Percentiles rank a stretch among this genome's conserved stretches.
Evolutionary conservation across 2,797 vertebrate species (phyloP).

Genomic region (Podargus strigoides): DNA sequence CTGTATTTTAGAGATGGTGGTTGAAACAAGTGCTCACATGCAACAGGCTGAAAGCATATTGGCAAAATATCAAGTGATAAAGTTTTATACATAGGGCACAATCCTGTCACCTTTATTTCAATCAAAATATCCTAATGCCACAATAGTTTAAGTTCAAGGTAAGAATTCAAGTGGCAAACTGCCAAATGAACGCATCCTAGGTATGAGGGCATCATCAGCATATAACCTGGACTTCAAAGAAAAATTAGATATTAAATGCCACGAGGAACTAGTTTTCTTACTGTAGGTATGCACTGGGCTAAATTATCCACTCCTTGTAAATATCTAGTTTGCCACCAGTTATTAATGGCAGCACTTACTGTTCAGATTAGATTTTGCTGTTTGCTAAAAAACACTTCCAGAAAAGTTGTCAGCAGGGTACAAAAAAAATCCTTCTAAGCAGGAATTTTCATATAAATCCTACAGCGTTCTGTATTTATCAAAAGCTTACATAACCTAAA

Average conservation of each 20-base stretch:
- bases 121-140: not conserved
- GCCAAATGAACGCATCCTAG: not conserved
- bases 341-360: not conserved
- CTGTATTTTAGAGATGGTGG: not conserved
- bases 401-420: not conserved
- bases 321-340: not conserved
- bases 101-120: not conserved
- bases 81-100: fast-evolving
- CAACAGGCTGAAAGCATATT: not conserved
- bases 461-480: not conserved
- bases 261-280: not conserved
- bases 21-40: not conserved
- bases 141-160: not conserved
- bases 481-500: not conserved
- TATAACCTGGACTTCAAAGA: not conserved
- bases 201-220: not conserved
- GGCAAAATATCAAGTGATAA: not conserved
- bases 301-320: not conserved
- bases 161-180: not conserved
- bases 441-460: not conserved
- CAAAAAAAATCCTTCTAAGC: not conserved
- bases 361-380: not conserved
- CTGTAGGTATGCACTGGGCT: fast-evolving
- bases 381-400: not conserved
- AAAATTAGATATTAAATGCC: not conserved